Conservation (phyloP, 2,888 invertebrate species). For the Sthenelais limicola region DNA sequence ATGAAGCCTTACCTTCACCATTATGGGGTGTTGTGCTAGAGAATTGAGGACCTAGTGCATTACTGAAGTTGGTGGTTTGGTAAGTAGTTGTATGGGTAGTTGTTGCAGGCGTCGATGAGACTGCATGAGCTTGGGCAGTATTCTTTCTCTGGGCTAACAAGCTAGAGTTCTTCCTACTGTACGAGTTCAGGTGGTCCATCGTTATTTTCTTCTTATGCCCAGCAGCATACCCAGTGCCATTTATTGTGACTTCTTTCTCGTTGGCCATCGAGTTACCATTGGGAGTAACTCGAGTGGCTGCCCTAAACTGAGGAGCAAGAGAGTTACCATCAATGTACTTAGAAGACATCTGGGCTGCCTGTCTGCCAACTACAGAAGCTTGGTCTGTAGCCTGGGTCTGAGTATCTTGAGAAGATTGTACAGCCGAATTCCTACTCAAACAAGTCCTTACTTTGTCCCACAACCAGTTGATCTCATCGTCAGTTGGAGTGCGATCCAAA, state of each 20-base stretch:
- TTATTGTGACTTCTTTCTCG: not conserved
- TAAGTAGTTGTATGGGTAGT: not conserved
- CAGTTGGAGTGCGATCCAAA: conserved; percentile 70
- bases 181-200: conserved; percentile 42
- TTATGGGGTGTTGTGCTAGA: not conserved
- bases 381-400: conserved; percentile 18
- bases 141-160: conserved; percentile 41
- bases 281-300: conserved; percentile 6
- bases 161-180: conserved; percentile 28
- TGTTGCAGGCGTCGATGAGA: not conserved
- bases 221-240: not conserved
- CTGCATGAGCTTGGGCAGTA: not conserved
- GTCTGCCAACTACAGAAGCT: conserved; percentile 43
- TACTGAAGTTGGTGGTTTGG: conserved; percentile 17
- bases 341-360: conserved; percentile 58
- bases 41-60: not conserved
- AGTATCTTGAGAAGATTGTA: conserved; percentile 11
- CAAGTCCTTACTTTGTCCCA: conserved; percentile 70
- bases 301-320: conserved; percentile 41
- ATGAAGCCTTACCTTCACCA: conserved; percentile 22
- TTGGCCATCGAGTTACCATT: conserved; percentile 7
- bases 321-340: conserved; percentile 63
- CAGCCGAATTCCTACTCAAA: conserved; percentile 51
- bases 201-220: conserved; percentile 42
- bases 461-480: conserved; percentile 69